Percentiles rank a stretch among this genome's conserved stretches.
phyloP scores from a whole-genome alignment of 2,888 invertebrate genomes.

The Trachelus iudaicus region DNA sequence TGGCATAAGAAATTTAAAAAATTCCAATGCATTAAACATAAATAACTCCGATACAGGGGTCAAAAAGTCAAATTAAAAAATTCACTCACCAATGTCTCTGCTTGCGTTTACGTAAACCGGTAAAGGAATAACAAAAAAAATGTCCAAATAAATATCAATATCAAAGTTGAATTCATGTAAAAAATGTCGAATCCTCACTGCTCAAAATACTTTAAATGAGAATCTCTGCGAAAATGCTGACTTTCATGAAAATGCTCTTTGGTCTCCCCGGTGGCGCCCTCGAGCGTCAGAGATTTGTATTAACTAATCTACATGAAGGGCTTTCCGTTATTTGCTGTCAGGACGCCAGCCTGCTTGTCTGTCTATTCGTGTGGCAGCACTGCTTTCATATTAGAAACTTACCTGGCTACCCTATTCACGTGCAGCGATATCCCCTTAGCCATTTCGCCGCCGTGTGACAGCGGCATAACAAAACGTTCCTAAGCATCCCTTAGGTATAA shows the following conservation, averaged over 20 bases:
- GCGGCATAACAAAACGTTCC: slow-evolving; percentile 26
- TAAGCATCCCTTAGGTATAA: slow-evolving; percentile 2
- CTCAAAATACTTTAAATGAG: not conserved
- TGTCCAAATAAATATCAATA: not conserved
- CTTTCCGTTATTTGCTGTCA: not conserved
- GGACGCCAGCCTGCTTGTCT: not conserved
- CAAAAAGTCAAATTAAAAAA: too few relatives aligned
- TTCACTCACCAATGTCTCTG: too few relatives aligned
- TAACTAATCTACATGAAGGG: slow-evolving; percentile 18
- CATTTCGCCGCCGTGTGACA: slow-evolving; percentile 5
- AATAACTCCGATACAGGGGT: too few relatives aligned
- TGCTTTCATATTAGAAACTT: slow-evolving; percentile 18
- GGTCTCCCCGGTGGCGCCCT: slow-evolving; percentile 8
- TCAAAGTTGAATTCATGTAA: not conserved
- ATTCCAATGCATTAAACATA: not conserved
- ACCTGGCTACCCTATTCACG: slow-evolving; percentile 9
- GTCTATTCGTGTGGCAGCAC: not conserved
- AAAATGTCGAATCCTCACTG: not conserved
- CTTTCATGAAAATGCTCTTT: not conserved
- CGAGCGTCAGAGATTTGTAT: slow-evolving; percentile 17
- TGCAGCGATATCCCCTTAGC: not conserved
- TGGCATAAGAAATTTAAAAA: not conserved
- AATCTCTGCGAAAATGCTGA: not conserved
- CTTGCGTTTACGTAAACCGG: too few relatives aligned
- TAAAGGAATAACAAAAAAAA: not conserved